Evolutionary conservation across 2,797 vertebrate species (phyloP).

Genomic region (Tapera naevia): DNA sequence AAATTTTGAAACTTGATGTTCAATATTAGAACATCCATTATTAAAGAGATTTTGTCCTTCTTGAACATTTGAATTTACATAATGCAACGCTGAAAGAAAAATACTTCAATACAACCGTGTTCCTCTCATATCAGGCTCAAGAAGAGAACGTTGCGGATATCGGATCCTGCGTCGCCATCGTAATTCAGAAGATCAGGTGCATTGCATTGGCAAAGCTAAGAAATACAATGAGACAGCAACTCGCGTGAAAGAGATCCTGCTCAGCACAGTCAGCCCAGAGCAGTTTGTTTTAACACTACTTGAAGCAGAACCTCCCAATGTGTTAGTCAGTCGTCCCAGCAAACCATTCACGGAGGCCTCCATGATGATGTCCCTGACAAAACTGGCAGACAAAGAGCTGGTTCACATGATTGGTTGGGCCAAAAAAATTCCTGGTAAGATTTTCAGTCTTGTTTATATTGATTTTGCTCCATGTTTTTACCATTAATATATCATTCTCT

Average conservation of each 20-base stretch:
- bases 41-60: neutral
- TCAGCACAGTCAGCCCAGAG: slow-evolving; percentile 80
- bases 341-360: slow-evolving; percentile 92
- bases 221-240: slow-evolving; percentile 24
- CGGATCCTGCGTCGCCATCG: slow-evolving; percentile 83
- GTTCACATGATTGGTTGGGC: slow-evolving; percentile 98
- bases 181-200: slow-evolving; percentile 69
- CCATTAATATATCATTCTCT: neutral
- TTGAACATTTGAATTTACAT: neutral
- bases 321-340: slow-evolving; percentile 88
- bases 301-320: slow-evolving; percentile 92
- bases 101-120: neutral
- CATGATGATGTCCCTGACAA: slow-evolving; percentile 98
- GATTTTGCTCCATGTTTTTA: neutral
- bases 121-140: slow-evolving; percentile 77
- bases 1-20: neutral
- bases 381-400: slow-evolving; percentile 93
- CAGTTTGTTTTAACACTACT: slow-evolving; percentile 90
- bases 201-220: slow-evolving; percentile 67
- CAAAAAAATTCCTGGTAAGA: slow-evolving; percentile 95
- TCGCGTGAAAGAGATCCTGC: slow-evolving; percentile 67
- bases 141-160: slow-evolving; percentile 90
- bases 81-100: neutral
- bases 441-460: neutral
- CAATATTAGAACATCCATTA: neutral